Percentiles rank a stretch among this genome's conserved stretches.
Conservation (phyloP, 1,140 invertebrate genomes). For the Bombus superbus region DNA sequence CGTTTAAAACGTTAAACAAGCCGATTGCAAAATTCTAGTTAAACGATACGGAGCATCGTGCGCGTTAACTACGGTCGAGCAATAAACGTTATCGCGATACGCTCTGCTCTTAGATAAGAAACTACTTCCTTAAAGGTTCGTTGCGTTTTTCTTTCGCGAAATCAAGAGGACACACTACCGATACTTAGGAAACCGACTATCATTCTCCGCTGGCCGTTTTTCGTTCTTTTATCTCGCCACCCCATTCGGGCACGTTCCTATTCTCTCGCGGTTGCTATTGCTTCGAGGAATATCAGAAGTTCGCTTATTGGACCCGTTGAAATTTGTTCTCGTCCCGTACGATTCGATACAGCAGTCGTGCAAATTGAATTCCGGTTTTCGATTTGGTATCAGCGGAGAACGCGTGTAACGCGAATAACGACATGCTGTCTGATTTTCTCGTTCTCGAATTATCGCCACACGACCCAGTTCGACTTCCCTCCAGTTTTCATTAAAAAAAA, state of each 20-base stretch:
- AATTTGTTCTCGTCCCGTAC: constrained; percentile 18
- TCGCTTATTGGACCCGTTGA: constrained; percentile 30
- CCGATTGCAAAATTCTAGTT: not conserved
- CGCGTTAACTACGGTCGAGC: not conserved
- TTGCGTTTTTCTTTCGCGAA: constrained; percentile 38
- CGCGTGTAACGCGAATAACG: constrained; percentile 31
- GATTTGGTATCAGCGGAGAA: constrained; percentile 31
- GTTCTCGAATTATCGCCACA: not conserved
- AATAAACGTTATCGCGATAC: constrained; percentile 57
- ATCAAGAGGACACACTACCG: constrained; percentile 22
- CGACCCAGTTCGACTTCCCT: not conserved
- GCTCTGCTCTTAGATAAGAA: not conserved
- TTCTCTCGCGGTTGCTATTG: not conserved
- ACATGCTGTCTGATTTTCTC: not conserved
- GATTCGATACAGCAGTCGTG: constrained; percentile 28
- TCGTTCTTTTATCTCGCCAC: constrained; percentile 11
- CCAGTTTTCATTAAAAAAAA: not conserved
- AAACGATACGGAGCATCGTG: constrained; percentile 24
- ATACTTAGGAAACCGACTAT: constrained; percentile 35
- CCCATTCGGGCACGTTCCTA: not conserved
- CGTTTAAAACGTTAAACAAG: not conserved
- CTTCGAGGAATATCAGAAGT: constrained; percentile 27
- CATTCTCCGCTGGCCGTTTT: not conserved
- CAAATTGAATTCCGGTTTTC: constrained; percentile 50
- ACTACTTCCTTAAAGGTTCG: constrained; percentile 17